phyloP scores from a whole-genome alignment of 2,113 vertebrate species.

The Tapirus terrestris region DNA sequence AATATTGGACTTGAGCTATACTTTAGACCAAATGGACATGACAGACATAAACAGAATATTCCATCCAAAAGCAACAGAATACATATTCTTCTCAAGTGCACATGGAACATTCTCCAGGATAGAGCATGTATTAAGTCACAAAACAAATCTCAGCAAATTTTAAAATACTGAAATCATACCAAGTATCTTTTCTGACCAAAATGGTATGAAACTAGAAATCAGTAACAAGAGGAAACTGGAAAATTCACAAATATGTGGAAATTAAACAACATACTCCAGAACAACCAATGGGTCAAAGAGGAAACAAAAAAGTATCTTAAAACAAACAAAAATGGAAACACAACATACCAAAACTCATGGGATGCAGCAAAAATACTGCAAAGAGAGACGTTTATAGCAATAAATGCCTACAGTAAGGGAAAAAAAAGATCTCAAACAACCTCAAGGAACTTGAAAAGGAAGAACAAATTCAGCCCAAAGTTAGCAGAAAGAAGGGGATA shows the following conservation, averaged over 20 bases:
- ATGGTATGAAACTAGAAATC: not conserved
- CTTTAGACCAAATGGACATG: not conserved
- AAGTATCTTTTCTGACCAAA: not conserved
- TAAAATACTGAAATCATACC: not conserved
- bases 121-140: not conserved
- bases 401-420: not conserved
- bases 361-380: not conserved
- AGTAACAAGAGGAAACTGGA: not conserved
- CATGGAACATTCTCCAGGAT: not conserved
- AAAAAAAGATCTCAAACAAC: not conserved
- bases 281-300: not conserved
- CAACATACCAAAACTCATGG: not conserved
- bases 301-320: not conserved
- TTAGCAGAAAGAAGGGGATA: not conserved
- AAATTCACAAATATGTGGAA: not conserved
- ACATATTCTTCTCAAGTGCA: not conserved
- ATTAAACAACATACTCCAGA: conserved; percentile 6
- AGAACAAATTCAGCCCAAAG: not conserved
- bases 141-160: not conserved
- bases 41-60: not conserved
- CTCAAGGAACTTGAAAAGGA: not conserved
- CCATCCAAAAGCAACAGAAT: not conserved
- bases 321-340: not conserved
- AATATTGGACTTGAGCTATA: not conserved
- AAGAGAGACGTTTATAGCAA: not conserved